Evolutionary conservation across 1,140 invertebrate genomes (phyloP).

Genomic region (Camponotus pennsylvanicus): DNA sequence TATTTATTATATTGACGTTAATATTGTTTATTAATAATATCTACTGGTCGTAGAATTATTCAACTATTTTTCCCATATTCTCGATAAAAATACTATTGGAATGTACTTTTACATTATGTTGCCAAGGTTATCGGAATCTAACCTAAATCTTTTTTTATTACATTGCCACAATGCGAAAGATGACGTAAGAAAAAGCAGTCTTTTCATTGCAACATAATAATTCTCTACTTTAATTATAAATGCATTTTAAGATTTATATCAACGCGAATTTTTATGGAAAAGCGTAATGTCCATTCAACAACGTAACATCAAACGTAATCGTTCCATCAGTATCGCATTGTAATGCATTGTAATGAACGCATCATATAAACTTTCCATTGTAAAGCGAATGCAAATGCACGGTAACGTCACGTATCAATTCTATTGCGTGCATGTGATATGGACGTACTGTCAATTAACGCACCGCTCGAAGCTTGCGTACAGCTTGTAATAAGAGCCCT

Average conservation of each 20-base stretch:
- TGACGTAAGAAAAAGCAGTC: not conserved
- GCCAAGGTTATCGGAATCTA: no score
- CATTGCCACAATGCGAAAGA: not conserved
- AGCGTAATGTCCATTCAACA: not conserved
- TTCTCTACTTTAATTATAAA: not conserved
- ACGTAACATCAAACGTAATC: not conserved
- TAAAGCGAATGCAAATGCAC: conserved; percentile 40
- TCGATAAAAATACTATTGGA: no score
- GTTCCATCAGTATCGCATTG: conserved; percentile 5
- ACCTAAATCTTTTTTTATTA: not conserved
- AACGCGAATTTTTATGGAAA: not conserved
- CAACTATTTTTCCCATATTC: no score
- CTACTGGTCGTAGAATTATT: no score
- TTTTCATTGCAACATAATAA: not conserved
- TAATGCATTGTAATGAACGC: conserved; percentile 30
- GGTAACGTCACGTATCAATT: conserved; percentile 16
- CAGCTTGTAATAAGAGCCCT: conserved; percentile 41
- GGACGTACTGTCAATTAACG: conserved; percentile 34
- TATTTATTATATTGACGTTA: no score
- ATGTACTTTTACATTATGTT: no score
- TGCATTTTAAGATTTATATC: not conserved
- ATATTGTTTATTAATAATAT: no score
- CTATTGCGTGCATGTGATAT: conserved; percentile 13
- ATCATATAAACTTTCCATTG: conserved; percentile 2
- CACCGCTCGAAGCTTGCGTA: not conserved